Conservation (phyloP, 2,797 vertebrate species). For the Euphonia xanthogaster region DNA sequence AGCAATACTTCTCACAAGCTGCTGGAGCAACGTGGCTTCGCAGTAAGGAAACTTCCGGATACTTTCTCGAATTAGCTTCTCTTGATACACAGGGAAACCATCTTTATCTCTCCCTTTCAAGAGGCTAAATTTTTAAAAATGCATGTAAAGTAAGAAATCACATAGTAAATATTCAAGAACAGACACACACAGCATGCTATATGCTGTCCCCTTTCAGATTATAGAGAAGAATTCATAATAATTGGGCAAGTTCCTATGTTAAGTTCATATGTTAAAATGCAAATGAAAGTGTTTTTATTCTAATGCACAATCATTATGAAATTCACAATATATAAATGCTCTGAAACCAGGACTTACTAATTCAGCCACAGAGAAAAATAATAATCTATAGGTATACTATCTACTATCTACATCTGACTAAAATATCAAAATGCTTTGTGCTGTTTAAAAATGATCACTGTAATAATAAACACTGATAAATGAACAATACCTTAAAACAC, state of each 20-base stretch:
- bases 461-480: not conserved
- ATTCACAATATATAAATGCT: not conserved
- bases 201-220: not conserved
- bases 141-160: not conserved
- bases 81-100: conserved; percentile 91
- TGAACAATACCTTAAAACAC: not conserved
- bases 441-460: not conserved
- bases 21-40: conserved; percentile 93
- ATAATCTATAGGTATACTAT: not conserved
- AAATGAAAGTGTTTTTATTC: not conserved
- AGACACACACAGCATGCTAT: not conserved
- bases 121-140: conserved; percentile 77
- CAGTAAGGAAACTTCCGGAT: conserved; percentile 96
- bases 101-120: conserved; percentile 91
- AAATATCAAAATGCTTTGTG: not conserved
- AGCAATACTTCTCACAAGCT: conserved; percentile 95
- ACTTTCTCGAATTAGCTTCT: conserved; percentile 93
- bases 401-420: not conserved
- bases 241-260: not conserved
- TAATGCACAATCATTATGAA: not conserved
- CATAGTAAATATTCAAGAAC: not conserved
- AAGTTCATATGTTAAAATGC: not conserved
- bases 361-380: not conserved
- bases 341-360: not conserved
- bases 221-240: not conserved